phyloP scores from a whole-genome alignment of 2,888 invertebrate genomes.

The Andrena bicolor region DNA sequence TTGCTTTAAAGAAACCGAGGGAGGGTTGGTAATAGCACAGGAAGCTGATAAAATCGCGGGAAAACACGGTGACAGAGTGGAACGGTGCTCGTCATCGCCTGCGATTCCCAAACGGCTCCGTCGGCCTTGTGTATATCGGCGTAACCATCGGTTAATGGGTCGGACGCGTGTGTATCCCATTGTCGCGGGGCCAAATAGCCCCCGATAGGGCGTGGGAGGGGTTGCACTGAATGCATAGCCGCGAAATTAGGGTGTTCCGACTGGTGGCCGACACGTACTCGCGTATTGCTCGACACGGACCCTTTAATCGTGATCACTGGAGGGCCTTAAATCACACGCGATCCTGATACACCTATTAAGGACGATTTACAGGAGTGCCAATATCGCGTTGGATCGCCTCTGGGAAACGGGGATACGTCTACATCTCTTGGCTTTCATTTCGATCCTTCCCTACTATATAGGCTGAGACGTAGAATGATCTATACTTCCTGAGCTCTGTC shows the following conservation, averaged over 20 bases:
- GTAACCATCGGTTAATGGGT: conserved; percentile 73
- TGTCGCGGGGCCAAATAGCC: conserved; percentile 70
- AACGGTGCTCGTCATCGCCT: conserved; percentile 49
- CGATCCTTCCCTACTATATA: background rate
- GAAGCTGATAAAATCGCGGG: conserved; percentile 61
- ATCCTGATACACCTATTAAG: conserved; percentile 52
- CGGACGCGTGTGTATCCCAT: conserved; percentile 70
- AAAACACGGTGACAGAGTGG: conserved; percentile 56
- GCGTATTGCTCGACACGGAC: conserved; percentile 46
- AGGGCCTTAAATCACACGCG: conserved; percentile 55
- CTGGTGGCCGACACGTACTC: conserved; percentile 32
- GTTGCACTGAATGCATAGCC: conserved; percentile 43
- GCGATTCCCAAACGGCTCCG: conserved; percentile 55
- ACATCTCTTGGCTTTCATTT: background rate
- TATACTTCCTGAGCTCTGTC: background rate
- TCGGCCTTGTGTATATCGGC: conserved; percentile 58
- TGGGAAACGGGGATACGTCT: conserved; percentile 13
- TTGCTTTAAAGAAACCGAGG: conserved; percentile 21
- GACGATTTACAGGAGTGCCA: conserved; percentile 41
- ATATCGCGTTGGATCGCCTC: background rate
- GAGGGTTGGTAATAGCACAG: conserved; percentile 1
- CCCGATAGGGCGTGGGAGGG: conserved; percentile 74
- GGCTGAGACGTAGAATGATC: background rate
- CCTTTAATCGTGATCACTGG: conserved; percentile 52
- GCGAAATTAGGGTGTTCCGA: conserved; percentile 71